Base-by-base conservation (phyloP, 2,113 vertebrate species). In the Sapajus apella region DNA sequence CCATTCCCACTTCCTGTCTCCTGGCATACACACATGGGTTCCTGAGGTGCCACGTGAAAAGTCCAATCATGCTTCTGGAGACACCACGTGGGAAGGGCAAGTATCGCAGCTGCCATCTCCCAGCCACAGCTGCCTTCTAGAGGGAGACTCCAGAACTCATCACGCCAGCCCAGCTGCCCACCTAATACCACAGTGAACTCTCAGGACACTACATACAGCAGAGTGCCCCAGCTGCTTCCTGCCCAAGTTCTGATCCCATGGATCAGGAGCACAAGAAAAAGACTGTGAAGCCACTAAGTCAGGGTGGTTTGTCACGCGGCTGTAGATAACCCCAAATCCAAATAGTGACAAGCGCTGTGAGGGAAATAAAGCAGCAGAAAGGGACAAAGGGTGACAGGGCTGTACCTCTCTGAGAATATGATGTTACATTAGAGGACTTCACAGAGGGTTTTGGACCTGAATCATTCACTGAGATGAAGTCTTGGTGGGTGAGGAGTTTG, bases 41-140 rank as follows among this genome's bases (percentile, higher is more conserved):
- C 47, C 10, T 17, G 45, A 55, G 77, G 14, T 8, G 16, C 5
- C 14, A 13, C 0, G 0, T 8, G 75, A 66, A 23, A 25, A 43
- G 56, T 1, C 7, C 5, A 8, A 8, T 47, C 27, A 8, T 45
- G 45, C 58, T 52, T 94, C 87, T 58, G 52, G 35, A 45, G 43
- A 83, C 35, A 45, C 35, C 32, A 37, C 8, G 5, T 0, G 13
- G n/a, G 16, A 40, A 21, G 30, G 61, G 30, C 2, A 18, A 70
- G 66, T 2, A 1, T 9, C 75, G 4, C 66, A 27, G 32, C 13
- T 2, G 8, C 58, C 70, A 5, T 3, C 27, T 89, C 50, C 43
- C 64, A 43, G 37, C 37, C 0, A 11, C 0, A 13, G 76, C 76
- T 84, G 80, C 56, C 86, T 90, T 35, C 27, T 6, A 18, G 17